A percentile compares a stretch with the other conserved stretches of the same genome.
Conservation (phyloP, 2,113 vertebrate genomes). For the Elgaria multicarinata region DNA sequence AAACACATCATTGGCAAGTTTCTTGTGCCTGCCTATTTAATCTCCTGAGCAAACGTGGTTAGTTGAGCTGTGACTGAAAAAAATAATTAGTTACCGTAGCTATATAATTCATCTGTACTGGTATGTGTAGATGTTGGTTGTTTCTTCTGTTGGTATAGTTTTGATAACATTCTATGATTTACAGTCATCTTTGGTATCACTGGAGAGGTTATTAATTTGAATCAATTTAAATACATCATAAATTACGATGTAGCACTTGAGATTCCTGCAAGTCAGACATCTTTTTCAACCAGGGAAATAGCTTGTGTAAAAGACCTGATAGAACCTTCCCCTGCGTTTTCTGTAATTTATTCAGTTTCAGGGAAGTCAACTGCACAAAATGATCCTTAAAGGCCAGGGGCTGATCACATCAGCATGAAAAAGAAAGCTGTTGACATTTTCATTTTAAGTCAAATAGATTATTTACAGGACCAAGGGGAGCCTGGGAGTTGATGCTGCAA, state of each 20-base stretch:
- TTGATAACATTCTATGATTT: not conserved
- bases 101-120: not conserved
- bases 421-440: slow-evolving; percentile 12
- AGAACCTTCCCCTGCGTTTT: not conserved
- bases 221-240: not conserved
- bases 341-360: not conserved
- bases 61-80: not conserved
- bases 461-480: not conserved
- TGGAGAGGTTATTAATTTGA: slow-evolving; percentile 4
- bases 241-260: not conserved
- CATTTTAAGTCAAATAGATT: slow-evolving; percentile 12
- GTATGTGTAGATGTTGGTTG: not conserved
- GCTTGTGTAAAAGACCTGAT: slow-evolving; percentile 2
- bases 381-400: not conserved
- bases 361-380: not conserved
- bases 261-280: not conserved
- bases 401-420: not conserved
- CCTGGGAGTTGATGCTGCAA: not conserved
- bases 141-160: not conserved
- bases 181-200: not conserved
- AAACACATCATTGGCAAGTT: not conserved
- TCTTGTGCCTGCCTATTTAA: not conserved
- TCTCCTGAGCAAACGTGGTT: not conserved
- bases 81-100: not conserved
- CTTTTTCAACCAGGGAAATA: not conserved